Percentiles rank a stretch among this genome's conserved stretches.
phyloP scores from a whole-genome alignment of 2,888 invertebrate genomes.

The Bursaphelenchus okinawaensis region DNA sequence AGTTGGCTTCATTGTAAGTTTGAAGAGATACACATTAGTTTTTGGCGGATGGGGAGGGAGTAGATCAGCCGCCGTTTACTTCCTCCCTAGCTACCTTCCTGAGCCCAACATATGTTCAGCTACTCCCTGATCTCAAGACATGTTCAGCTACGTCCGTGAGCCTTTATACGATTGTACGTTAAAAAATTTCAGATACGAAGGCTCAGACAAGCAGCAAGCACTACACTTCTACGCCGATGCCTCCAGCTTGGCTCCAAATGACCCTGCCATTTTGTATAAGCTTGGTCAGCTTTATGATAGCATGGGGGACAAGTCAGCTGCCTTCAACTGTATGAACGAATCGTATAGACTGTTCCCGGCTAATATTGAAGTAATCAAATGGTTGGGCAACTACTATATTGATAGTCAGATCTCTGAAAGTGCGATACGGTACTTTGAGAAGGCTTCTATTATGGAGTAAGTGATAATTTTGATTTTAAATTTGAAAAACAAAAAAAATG shows the following conservation, averaged over 20 bases:
- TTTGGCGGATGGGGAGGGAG: too few relatives aligned
- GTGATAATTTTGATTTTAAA: too few relatives aligned
- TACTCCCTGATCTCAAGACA: too few relatives aligned
- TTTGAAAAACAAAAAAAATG: too few relatives aligned
- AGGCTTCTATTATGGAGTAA: constrained; percentile 69
- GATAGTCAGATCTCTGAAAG: constrained; percentile 82
- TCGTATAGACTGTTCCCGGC: constrained; percentile 71
- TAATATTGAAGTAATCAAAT: constrained; percentile 74
- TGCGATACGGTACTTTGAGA: constrained; percentile 76
- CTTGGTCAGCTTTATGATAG: constrained; percentile 83
- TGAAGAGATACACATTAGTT: too few relatives aligned
- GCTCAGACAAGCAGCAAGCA: constrained; percentile 64
- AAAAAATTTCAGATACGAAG: constrained; percentile 67
- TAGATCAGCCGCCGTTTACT: too few relatives aligned
- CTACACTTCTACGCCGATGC: constrained; percentile 68
- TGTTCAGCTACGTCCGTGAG: too few relatives aligned
- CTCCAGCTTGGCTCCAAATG: constrained; percentile 76
- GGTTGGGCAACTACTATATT: constrained; percentile 78
- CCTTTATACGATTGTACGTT: neutral
- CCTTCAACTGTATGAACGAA: constrained; percentile 77
- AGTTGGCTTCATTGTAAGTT: constrained; percentile 69
- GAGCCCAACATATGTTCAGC: too few relatives aligned
- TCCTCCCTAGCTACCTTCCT: too few relatives aligned
- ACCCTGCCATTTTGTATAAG: constrained; percentile 80
- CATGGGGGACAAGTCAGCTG: constrained; percentile 83